A percentile compares a stretch with the other conserved stretches of the same genome.
These are phyloP conservation scores for Nasonovia ribisnigri DNA, from an alignment of 2,888 invertebrate genomes.

Conservation along the genomic window DNA sequence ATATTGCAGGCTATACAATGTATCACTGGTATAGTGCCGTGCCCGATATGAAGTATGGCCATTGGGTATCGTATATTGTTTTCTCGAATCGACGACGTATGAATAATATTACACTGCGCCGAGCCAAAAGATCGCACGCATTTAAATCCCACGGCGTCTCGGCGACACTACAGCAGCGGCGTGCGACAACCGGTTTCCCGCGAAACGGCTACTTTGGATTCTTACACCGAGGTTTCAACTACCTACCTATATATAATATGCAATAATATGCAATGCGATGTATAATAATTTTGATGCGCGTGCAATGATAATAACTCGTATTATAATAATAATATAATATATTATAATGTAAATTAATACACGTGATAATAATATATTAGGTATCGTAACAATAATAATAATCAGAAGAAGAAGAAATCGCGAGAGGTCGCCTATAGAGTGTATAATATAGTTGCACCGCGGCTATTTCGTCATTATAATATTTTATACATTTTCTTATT, in stretches of 20 bases:
- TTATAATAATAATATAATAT: background rate
- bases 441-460: background rate
- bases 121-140: background rate
- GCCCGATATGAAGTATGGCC: background rate
- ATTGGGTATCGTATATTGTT: background rate
- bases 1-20: no score
- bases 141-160: conserved; percentile 43
- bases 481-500: background rate
- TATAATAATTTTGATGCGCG: background rate
- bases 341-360: background rate
- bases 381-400: background rate
- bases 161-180: background rate
- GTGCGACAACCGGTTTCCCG: conserved; percentile 37
- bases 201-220: conserved; percentile 36
- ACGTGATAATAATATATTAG: background rate
- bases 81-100: background rate
- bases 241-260: no score
- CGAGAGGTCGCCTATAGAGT: background rate
- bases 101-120: background rate
- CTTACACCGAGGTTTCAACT: background rate
- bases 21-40: no score
- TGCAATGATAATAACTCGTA: background rate
- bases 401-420: background rate
- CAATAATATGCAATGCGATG: background rate
- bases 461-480: background rate